Conservation (phyloP, 2,888 invertebrate species). For the Drosophila merina region DNA sequence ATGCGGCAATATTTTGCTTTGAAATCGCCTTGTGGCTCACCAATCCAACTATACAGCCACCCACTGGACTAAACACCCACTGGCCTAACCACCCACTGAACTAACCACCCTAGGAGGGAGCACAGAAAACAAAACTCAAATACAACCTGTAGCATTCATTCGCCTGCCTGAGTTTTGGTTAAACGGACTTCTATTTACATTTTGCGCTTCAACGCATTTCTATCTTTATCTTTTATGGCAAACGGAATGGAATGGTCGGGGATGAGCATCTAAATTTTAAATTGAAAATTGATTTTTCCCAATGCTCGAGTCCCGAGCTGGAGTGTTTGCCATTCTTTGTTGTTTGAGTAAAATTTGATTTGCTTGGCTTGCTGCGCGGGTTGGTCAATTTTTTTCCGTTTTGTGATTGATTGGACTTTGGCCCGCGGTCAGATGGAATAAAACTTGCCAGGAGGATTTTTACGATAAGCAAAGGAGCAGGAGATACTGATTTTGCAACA, state of each 20-base stretch:
- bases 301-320: constrained; percentile 36
- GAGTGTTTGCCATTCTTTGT: constrained; percentile 25
- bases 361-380: constrained; percentile 24
- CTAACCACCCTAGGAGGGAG: constrained; percentile 5
- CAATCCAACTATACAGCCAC: neutral
- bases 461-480: constrained; percentile 1
- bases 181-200: constrained; percentile 69
- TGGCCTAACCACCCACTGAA: constrained; percentile 1
- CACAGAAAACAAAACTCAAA: constrained; percentile 36
- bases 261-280: constrained; percentile 69
- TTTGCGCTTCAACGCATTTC: constrained; percentile 68
- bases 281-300: constrained; percentile 76
- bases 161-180: constrained; percentile 48
- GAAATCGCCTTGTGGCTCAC: constrained; percentile 47
- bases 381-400: constrained; percentile 49
- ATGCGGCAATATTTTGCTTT: constrained; percentile 68
- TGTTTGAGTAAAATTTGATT: constrained; percentile 56
- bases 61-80: neutral
- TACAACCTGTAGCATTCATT: constrained; percentile 65
- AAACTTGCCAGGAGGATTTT: constrained; percentile 23
- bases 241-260: constrained; percentile 11
- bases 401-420: constrained; percentile 50
- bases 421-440: constrained; percentile 49
- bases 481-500: constrained; percentile 14
- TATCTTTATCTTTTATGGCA: constrained; percentile 53